Percentiles rank a stretch among this genome's conserved stretches.
phyloP scores from a whole-genome alignment of 2,113 vertebrate genomes.

The Dolichotis patagonum region DNA sequence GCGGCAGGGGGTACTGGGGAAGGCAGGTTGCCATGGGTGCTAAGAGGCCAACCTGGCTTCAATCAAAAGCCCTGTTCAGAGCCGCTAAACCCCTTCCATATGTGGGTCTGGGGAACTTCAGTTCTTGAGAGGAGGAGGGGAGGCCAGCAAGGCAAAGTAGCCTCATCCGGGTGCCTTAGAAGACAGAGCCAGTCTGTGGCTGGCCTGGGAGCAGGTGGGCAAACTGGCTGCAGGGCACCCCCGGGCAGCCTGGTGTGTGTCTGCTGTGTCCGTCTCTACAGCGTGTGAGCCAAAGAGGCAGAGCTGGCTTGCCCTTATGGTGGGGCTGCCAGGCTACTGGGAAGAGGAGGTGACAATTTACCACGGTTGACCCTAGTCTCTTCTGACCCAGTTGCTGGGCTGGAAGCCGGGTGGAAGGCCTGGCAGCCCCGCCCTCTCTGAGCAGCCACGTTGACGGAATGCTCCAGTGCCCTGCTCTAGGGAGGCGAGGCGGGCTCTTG shows the following conservation, averaged over 20 bases:
- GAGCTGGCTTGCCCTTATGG: background rate
- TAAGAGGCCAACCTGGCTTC: conserved; percentile 79
- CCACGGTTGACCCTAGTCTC: background rate
- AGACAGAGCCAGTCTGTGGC: background rate
- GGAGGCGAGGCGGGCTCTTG: conserved; percentile 18
- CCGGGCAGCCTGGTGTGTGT: background rate
- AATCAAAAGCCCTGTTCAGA: conserved; percentile 76
- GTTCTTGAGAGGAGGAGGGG: background rate
- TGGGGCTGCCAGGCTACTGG: background rate
- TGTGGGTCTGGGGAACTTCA: conserved; percentile 76
- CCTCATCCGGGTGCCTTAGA: background rate
- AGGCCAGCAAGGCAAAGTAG: background rate
- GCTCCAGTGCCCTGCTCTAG: conserved; percentile 48
- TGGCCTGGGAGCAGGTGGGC: background rate
- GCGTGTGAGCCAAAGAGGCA: background rate
- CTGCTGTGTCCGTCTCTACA: background rate
- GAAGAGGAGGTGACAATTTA: background rate
- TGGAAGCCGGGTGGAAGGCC: background rate
- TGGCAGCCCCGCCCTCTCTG: background rate
- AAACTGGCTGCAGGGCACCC: background rate
- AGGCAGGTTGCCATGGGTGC: background rate
- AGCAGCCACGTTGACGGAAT: conserved; percentile 67
- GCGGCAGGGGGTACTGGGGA: rapidly evolving
- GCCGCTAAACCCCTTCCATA: conserved; percentile 82
- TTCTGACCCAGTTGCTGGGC: background rate